Percentiles rank a stretch among this genome's conserved stretches.
These are phyloP conservation scores for Apaloderma vittatum DNA, from an alignment of 2,113 vertebrate genomes.

Conservation along the genomic window DNA sequence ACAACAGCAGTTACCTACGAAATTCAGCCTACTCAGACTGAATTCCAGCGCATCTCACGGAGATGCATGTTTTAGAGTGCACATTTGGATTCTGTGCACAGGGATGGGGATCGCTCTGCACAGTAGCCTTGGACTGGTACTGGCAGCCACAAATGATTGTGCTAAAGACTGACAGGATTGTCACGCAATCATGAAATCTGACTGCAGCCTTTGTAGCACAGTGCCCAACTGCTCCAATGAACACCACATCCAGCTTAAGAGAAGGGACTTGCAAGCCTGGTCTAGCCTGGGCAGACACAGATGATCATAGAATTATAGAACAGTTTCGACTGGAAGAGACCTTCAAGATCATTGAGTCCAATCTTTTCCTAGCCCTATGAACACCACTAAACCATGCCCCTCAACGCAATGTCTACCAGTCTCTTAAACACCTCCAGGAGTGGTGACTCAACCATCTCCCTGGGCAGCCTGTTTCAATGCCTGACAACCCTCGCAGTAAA, in stretches of 20 bases:
- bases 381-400: too few relatives aligned
- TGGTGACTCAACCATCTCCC: too few relatives aligned
- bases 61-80: not conserved
- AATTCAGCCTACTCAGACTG: not conserved
- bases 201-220: not conserved
- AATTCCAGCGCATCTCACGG: not conserved
- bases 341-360: too few relatives aligned
- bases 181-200: not conserved
- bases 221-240: accelerated
- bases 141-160: not conserved
- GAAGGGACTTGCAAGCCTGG: not conserved
- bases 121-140: not conserved
- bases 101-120: not conserved
- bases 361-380: too few relatives aligned
- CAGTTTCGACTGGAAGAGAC: too few relatives aligned
- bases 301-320: too few relatives aligned
- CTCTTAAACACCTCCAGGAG: too few relatives aligned
- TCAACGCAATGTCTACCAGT: too few relatives aligned
- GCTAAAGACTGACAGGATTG: not conserved
- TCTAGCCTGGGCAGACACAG: not conserved
- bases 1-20: not conserved
- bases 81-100: not conserved
- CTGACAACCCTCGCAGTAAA: too few relatives aligned
- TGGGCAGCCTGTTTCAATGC: too few relatives aligned
- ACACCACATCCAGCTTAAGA: not conserved